phyloP scores from a whole-genome alignment of 2,888 invertebrate species.

The Hirtodrosophila histrioides region DNA sequence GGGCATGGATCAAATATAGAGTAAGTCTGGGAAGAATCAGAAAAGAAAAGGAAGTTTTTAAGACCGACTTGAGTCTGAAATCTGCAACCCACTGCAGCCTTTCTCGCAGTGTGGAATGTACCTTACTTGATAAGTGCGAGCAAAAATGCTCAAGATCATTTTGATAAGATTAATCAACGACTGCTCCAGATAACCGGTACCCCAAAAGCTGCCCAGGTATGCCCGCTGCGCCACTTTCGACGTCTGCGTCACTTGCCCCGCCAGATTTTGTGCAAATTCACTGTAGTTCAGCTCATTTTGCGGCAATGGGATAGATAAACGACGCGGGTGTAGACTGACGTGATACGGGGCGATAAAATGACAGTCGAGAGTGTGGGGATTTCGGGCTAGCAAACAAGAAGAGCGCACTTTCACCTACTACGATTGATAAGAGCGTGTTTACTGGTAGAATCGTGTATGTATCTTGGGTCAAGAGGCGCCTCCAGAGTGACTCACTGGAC shows the following conservation, averaged over 20 bases:
- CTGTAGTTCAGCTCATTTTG: constrained; percentile 49
- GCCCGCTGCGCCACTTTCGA: neutral
- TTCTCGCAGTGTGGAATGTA: constrained; percentile 41
- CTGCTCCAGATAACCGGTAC: constrained; percentile 42
- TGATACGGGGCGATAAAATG: neutral
- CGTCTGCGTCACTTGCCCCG: constrained; percentile 2
- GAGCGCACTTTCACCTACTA: constrained; percentile 9
- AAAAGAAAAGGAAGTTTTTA: too few relatives aligned
- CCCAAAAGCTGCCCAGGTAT: neutral
- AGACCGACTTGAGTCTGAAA: too few relatives aligned
- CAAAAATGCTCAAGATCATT: constrained; percentile 65
- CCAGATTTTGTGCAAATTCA: constrained; percentile 57
- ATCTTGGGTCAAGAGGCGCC: constrained; percentile 35
- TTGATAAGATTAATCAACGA: constrained; percentile 71
- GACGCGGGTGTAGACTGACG: constrained; percentile 4
- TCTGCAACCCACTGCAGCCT: neutral
- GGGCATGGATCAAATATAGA: too few relatives aligned
- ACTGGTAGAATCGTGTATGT: constrained; percentile 9
- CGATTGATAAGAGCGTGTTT: neutral
- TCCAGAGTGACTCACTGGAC: constrained; percentile 35
- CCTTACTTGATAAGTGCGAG: constrained; percentile 11
- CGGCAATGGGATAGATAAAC: constrained; percentile 13
- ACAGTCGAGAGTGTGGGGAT: neutral
- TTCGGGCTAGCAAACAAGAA: too few relatives aligned
- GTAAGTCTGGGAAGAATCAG: too few relatives aligned